These are phyloP conservation scores for Heterotilapia buettikoferi DNA, from an alignment of 2,113 vertebrate genomes.

Conservation along the genomic window DNA sequence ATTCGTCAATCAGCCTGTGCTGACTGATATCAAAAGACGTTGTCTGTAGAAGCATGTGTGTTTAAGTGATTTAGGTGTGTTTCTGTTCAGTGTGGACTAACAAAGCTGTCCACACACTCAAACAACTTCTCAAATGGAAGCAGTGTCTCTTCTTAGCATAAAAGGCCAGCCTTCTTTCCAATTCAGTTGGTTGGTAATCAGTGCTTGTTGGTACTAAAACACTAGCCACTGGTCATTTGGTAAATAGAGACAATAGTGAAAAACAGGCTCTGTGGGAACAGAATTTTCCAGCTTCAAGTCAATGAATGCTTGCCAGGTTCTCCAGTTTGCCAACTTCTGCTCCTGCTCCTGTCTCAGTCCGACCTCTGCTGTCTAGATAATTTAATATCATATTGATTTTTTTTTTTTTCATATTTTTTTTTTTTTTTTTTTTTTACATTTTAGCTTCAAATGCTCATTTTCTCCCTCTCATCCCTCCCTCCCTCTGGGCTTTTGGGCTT, in stretches of 20 bases:
- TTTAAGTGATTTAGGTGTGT: neutral
- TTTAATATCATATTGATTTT: neutral
- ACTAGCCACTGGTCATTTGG: neutral
- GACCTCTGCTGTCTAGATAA: neutral
- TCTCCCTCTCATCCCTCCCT: neutral
- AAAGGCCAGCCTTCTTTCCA: neutral
- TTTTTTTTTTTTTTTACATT: neutral
- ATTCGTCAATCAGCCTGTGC: neutral
- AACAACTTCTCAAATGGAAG: neutral
- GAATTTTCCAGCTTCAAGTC: neutral
- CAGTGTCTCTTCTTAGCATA: neutral
- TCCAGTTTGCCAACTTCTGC: neutral
- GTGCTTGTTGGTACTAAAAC: neutral
- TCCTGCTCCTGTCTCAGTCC: neutral
- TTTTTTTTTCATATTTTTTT: neutral
- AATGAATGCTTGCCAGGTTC: neutral
- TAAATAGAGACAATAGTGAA: neutral
- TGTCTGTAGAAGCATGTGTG: neutral
- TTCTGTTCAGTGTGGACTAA: neutral
- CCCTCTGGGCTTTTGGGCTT: neutral
- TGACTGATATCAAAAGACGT: neutral
- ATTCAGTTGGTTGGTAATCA: neutral
- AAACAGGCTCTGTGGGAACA: neutral
- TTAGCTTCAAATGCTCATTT: neutral
- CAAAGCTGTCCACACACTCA: neutral